Evolutionary conservation across 2,113 vertebrate genomes (phyloP), one percentile per base, ranked within the genome.

Genomic region (Spermophilus dauricus): DNA sequence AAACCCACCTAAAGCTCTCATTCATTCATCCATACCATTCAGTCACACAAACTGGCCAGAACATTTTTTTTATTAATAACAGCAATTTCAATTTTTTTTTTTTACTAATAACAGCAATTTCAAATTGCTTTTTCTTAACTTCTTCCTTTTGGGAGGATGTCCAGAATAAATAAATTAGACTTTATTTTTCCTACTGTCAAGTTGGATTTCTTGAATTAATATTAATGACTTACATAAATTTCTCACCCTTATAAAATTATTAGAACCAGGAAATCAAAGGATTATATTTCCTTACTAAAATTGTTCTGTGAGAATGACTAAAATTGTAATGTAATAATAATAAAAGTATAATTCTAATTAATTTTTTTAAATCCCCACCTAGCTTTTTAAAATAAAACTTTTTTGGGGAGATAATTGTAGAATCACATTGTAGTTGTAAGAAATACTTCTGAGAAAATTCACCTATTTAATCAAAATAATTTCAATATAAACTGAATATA

Each of bases 151-250:
- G 17, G 32, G 51, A 45, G 58, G 73, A 69, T 5, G 70, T 48
- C 39, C 32, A 58, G 61, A 85, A 90, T 51, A 84, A 48, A 69
- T 16, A 58, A 6, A 30, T 56, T 84, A 76, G 56, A 22, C 56
- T 58, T 8, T 45, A 80, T 87, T 83, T 89, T 95, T 95, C 5
- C 58, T 84, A 18, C 77, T 84, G 37, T 85, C 84, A 77, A 58
- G 45, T 89, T 48, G 17, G 13, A 53, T 77, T 95, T 84, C 7
- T 58, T 22, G 20, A 58, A 70, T 90, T 63, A 67, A 56, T 51
- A 22, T 73, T 89, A 84, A 69, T 67, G 69, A 84, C 8, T 90
- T 90, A 48, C 32, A 32, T 69, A 69, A 69, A 37, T 69, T 84
- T 58, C 11, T 7, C 11, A 89, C 30, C 2, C 11, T 58, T 58